Conservation (phyloP, 1,140 invertebrate genomes). For the Pomacea maculata region DNA sequence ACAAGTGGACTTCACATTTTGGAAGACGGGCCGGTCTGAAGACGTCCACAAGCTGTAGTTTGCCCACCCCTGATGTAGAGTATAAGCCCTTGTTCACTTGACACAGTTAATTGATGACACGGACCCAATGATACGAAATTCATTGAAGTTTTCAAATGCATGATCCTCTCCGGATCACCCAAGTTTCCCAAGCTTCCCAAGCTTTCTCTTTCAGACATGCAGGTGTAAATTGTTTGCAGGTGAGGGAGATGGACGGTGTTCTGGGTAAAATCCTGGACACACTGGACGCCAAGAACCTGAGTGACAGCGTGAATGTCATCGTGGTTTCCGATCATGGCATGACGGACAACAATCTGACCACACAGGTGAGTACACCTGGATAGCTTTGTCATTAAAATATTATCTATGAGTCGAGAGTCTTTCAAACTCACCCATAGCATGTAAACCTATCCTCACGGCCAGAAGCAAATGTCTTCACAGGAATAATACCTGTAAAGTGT, state of each 20-base stretch:
- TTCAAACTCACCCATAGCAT: background rate
- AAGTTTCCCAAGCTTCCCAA: no score
- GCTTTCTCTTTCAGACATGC: no score
- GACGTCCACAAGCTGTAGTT: no score
- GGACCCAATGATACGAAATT: no score
- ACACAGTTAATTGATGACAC: no score
- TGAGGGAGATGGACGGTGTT: conserved; percentile 36
- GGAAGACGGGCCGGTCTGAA: no score
- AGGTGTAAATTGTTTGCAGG: background rate
- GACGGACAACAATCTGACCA: conserved; percentile 65
- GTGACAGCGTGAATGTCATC: conserved; percentile 73
- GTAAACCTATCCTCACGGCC: background rate
- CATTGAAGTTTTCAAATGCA: no score
- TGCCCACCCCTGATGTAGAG: no score
- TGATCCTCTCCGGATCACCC: no score
- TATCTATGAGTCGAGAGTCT: background rate
- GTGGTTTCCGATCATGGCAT: conserved; percentile 81
- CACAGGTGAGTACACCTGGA: conserved; percentile 66
- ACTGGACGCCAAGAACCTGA: conserved; percentile 54
- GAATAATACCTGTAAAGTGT: no score
- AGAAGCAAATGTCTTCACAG: background rate
- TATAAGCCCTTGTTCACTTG: no score
- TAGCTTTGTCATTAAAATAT: conserved; percentile 61
- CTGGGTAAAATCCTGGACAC: conserved; percentile 44
- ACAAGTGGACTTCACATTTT: no score